Conservation (phyloP, 2,797 vertebrate species). For the Oreochromis grahami region DNA sequence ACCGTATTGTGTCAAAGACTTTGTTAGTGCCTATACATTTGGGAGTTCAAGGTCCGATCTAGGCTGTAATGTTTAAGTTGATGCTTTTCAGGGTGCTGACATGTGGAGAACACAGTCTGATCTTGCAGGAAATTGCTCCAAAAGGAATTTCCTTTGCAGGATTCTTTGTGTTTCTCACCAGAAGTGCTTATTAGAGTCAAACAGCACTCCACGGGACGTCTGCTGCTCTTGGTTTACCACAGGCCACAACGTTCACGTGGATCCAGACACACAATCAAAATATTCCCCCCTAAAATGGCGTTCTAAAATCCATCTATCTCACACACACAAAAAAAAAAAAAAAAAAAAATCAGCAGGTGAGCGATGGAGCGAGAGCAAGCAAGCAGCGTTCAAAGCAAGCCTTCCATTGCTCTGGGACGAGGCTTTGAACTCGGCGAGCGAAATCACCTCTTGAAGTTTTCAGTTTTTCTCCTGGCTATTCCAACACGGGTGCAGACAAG, state of each 20-base stretch:
- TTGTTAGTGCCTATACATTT: neutral
- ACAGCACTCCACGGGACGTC: neutral
- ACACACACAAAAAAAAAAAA: neutral
- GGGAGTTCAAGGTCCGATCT: slow-evolving; percentile 9
- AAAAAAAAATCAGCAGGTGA: slow-evolving; percentile 16
- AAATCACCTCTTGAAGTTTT: slow-evolving; percentile 55
- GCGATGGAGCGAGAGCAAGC: neutral
- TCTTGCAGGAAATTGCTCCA: slow-evolving; percentile 2
- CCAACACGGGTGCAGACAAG: slow-evolving; percentile 23
- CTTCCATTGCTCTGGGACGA: slow-evolving; percentile 15
- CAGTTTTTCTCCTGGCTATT: slow-evolving; percentile 35
- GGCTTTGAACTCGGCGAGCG: slow-evolving; percentile 45
- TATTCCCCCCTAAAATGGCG: slow-evolving; percentile 1
- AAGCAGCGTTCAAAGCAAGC: slow-evolving; percentile 25
- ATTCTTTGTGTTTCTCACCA: neutral
- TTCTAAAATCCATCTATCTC: slow-evolving; percentile 15
- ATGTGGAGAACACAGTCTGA: neutral
- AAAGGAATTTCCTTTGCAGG: slow-evolving; percentile 12
- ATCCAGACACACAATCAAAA: slow-evolving; percentile 6
- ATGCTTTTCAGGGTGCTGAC: neutral
- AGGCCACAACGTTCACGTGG: neutral
- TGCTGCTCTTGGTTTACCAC: neutral
- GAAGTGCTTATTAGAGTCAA: neutral
- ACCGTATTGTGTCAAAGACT: neutral
- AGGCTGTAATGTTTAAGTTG: neutral